Evolutionary conservation across 2,797 vertebrate genomes (phyloP), one percentile per base, ranked within the genome.

Genomic region (Manis javanica): DNA sequence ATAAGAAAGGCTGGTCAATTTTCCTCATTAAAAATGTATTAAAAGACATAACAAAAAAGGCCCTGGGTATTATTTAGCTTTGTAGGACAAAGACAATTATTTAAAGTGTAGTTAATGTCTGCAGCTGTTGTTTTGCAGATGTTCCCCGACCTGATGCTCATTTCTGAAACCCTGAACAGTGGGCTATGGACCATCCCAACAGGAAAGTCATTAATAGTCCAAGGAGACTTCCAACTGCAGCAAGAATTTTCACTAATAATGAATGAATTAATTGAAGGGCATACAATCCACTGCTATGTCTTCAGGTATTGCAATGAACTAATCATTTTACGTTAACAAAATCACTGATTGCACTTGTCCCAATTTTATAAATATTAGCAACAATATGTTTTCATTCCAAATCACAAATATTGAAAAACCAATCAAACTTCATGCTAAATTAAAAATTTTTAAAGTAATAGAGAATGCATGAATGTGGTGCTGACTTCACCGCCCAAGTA

Each of bases 371-470:
- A 85, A 77, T 34, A 59, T 90, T 75, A 87, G 63, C 21, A 75
- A 46, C 14, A 61, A 51, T 59, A 75, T 46, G 19, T 55, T 94
- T 93, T 51, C 39, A 77, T 87, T 81, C 57, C 3, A 78, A 46
- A 77, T 57, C 23, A 64, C 46, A 7, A 78, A 23, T 46, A 93
- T 59, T 66, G 55, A 95, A 95, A 96, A 92, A 55, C 4, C 16
- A 26, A 21, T 34, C 42, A 66, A 53, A 1, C 23, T 34, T 46
- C 51, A 79, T 88, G 82, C 49, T 91, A 79, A 91, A 42, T 75
- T 78, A 75, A 86, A 94, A 92, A 93, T 61, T 46, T 96, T 90
- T 37, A 96, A 88, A 0, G 0, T 16, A 94, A 63, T 5, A 86
- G 83, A 11, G 55, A 68, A 66, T 1, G 7, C 31, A 15, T 19